Evolutionary conservation across 2,888 invertebrate genomes (phyloP), one percentile per base, ranked within the genome.

Genomic region (Cistogaster globosa): DNA sequence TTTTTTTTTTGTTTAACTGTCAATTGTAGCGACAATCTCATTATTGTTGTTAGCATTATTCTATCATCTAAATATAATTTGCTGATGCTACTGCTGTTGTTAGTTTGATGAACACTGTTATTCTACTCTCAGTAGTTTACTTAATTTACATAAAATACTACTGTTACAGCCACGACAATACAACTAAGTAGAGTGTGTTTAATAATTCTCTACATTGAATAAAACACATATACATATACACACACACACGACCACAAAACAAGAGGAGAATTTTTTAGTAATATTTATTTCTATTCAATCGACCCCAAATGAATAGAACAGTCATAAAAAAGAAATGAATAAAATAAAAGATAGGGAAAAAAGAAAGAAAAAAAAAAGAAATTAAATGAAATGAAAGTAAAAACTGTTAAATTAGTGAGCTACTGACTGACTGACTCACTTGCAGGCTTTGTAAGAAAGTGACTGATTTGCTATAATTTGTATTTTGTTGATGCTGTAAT

Each of bases 31-130:
- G 65, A 80, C 60, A 79, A 65, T n/a, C 42, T 76, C 69, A 38
- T 81, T 77, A 74, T 75, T 78, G 77, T 69, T 85, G 77, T 85
- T 81, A 72, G 77, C 84, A 65, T 85, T 85, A 74, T 81, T 81
- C 22, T 38, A 53, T 22, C 48, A 6, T 57, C 9, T 32, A 32
- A 7, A 7, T 53, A 53, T 62, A 74, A 51, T 57, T 65, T 32
- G 32, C 8, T 32, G 32, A 32, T 32, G 32, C 32, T 32, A 5
- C 6, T 32, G 32, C 32, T 38, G 51, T 51, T 62, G 26, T 45
- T 62, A 26, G 45, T 69, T n/a, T 20, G 26, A 42, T 36, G 38
- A 38, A 38, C 42, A 48, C 12, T 71, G 65, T 57, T 58, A 53
- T 68, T 53, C 51, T 53, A 65, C 85, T 85, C 84, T 81, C 81